A percentile compares a stretch with the other conserved stretches of the same genome.
phyloP scores from a whole-genome alignment of 2,888 invertebrate genomes.

The Lycophotia porphyrea region DNA sequence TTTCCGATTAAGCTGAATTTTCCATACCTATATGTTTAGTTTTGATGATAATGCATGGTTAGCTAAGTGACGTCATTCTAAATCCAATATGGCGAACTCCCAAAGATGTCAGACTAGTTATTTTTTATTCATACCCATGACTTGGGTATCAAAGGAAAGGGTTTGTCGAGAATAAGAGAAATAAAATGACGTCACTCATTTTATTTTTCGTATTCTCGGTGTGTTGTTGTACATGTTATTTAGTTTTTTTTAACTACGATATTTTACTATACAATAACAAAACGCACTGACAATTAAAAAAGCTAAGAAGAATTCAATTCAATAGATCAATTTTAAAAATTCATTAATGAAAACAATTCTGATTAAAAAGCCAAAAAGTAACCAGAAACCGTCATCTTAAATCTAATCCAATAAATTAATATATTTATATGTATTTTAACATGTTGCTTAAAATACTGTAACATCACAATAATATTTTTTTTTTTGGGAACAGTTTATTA shows the following conservation, averaged over 20 bases:
- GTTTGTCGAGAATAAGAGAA: background rate
- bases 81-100: background rate
- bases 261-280: conserved; percentile 10
- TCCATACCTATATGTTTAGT: background rate
- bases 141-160: background rate
- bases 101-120: background rate
- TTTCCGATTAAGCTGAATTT: background rate
- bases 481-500: conserved; percentile 49
- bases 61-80: background rate
- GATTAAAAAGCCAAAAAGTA: background rate
- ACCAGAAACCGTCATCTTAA: conserved; percentile 14
- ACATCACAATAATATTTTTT: conserved; percentile 60
- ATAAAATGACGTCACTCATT: background rate
- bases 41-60: background rate
- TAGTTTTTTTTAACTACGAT: too few relatives aligned
- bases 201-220: too few relatives aligned
- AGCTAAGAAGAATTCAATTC: background rate
- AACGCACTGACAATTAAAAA: background rate
- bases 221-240: too few relatives aligned
- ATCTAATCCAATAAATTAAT: conserved; percentile 59
- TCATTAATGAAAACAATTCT: background rate
- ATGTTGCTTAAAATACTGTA: conserved; percentile 64
- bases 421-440: conserved; percentile 54
- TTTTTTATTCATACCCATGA: background rate
- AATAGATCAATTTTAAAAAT: background rate